Conservation (phyloP, 2,888 invertebrate species). For the Rhopalosiphum nymphaeae region DNA sequence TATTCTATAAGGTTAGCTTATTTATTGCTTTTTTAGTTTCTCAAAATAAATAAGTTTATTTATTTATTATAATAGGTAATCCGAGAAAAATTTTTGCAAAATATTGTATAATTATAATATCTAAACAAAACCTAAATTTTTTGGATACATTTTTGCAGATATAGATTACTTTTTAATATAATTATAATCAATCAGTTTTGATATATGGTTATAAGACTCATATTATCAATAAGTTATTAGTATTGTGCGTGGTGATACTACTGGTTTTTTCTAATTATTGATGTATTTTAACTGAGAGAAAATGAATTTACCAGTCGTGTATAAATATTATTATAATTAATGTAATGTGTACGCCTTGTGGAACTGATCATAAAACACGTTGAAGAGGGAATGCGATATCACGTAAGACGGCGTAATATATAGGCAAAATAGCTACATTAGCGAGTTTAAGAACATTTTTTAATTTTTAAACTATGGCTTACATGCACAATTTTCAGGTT, state of each 20-base stretch:
- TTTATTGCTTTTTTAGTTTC: too few species aligned
- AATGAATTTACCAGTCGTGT: background rate
- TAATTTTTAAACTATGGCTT: fast-evolving
- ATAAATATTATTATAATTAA: background rate
- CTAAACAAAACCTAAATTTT: background rate
- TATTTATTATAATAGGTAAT: too few species aligned
- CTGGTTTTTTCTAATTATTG: background rate
- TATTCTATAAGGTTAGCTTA: too few species aligned
- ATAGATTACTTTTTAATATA: background rate
- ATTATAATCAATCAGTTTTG: background rate
- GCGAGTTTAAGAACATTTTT: background rate
- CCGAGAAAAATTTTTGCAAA: background rate
- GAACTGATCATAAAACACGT: background rate
- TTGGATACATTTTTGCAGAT: background rate
- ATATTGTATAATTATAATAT: background rate
- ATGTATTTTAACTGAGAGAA: background rate
- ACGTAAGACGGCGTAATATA: background rate
- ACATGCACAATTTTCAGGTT: background rate
- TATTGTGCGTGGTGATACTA: background rate
- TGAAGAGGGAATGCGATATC: background rate
- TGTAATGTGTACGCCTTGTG: background rate
- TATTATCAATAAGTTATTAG: background rate
- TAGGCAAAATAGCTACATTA: background rate
- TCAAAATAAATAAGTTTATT: too few species aligned
- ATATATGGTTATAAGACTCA: background rate